These are phyloP conservation scores for Syrmaticus mikado DNA, from an alignment of 2,113 vertebrate species.

Conservation along the genomic window DNA sequence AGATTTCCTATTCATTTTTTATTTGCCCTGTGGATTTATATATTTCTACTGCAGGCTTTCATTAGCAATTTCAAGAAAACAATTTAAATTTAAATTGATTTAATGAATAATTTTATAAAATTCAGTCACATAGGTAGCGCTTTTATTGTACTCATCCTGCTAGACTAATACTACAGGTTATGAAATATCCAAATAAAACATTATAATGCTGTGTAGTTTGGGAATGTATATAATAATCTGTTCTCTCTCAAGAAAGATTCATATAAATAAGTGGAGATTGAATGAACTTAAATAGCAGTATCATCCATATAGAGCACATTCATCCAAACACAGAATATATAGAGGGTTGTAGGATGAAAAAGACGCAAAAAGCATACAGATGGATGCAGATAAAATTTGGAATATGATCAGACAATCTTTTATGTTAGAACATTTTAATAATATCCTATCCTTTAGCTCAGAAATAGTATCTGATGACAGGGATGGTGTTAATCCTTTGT, in stretches of 20 bases:
- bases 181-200: not conserved
- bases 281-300: not conserved
- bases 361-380: not conserved
- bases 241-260: not conserved
- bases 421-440: not conserved
- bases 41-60: not conserved
- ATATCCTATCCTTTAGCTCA: not conserved
- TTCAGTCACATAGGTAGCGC: not conserved
- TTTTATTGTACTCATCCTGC: not conserved
- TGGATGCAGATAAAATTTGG: conserved; percentile 29
- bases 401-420: not conserved
- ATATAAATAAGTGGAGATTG: not conserved
- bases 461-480: not conserved
- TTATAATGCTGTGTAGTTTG: not conserved
- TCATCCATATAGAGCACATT: not conserved
- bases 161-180: not conserved
- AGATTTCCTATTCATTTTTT: not conserved
- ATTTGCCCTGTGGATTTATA: not conserved
- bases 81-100: not conserved
- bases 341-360: not conserved
- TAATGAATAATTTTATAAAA: not conserved
- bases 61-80: not conserved
- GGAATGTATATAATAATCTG: not conserved
- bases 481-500: not conserved
- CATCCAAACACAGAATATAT: not conserved